phyloP scores from a whole-genome alignment of 2,888 invertebrate genomes.

The Thymelicus acteon region DNA sequence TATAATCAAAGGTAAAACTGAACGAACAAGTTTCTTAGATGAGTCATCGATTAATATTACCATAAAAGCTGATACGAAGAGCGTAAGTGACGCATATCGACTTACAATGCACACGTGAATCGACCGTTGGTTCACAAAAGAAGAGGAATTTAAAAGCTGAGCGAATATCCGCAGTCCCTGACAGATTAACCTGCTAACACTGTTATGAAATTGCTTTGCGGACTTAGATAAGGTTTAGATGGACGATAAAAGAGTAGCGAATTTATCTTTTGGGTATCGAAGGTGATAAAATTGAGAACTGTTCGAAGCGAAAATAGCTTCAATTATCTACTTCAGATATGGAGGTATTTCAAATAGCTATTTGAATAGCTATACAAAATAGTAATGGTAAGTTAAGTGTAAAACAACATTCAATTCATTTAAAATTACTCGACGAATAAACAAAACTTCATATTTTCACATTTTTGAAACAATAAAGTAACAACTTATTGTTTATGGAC shows the following conservation, averaged over 20 bases:
- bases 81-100: background rate
- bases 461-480: no score
- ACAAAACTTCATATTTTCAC: no score
- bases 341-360: background rate
- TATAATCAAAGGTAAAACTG: background rate
- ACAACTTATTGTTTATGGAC: no score
- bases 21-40: conserved; percentile 45
- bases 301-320: background rate
- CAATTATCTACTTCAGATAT: background rate
- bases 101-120: conserved; percentile 3
- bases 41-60: conserved; percentile 54
- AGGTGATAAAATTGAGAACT: background rate
- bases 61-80: conserved; percentile 43
- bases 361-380: background rate
- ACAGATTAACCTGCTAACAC: background rate
- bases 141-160: background rate
- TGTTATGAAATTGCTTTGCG: background rate
- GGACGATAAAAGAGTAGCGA: conserved; percentile 7
- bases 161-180: background rate
- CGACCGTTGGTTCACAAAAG: background rate
- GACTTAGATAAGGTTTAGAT: conserved; percentile 3
- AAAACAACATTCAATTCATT: no score
- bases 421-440: no score
- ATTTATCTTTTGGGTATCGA: conserved; percentile 14
- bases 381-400: no score